phyloP scores from a whole-genome alignment of 2,888 invertebrate genomes.

The Pachycephus smyrnensis region DNA sequence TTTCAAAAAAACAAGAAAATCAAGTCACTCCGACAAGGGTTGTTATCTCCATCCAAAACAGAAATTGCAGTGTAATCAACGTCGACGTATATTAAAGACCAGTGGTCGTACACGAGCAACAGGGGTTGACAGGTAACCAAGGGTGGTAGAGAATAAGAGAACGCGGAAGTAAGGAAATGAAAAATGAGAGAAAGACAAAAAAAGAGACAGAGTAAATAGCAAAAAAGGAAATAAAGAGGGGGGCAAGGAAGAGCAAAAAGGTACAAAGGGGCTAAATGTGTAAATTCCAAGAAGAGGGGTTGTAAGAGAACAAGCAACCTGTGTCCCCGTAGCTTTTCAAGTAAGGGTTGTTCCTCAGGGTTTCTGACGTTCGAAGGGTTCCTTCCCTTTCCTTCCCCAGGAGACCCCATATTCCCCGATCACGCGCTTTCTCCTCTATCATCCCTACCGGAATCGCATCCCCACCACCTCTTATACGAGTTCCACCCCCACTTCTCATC shows the following conservation, averaged over 20 bases:
- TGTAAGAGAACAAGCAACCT: neutral
- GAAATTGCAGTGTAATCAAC: neutral
- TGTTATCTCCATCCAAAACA: neutral
- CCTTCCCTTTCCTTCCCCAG: neutral
- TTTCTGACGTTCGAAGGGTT: neutral
- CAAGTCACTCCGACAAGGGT: neutral
- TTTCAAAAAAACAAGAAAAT: too few species aligned
- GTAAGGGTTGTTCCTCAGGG: neutral
- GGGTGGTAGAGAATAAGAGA: neutral
- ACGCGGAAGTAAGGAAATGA: neutral
- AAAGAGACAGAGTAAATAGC: neutral
- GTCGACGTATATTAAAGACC: neutral
- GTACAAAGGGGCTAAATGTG: neutral
- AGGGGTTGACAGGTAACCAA: neutral
- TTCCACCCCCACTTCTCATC: neutral
- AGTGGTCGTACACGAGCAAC: neutral
- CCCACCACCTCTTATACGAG: constrained; percentile 10
- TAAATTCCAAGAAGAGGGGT: neutral
- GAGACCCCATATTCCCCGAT: neutral
- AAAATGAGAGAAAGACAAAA: neutral
- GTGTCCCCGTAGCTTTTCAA: neutral
- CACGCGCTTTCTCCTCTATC: neutral
- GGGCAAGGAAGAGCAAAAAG: neutral
- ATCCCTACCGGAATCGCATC: constrained; percentile 11
- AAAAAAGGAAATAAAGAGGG: neutral